Conservation (phyloP, 2,888 invertebrate species). For the Taphrorychus bicolor region DNA sequence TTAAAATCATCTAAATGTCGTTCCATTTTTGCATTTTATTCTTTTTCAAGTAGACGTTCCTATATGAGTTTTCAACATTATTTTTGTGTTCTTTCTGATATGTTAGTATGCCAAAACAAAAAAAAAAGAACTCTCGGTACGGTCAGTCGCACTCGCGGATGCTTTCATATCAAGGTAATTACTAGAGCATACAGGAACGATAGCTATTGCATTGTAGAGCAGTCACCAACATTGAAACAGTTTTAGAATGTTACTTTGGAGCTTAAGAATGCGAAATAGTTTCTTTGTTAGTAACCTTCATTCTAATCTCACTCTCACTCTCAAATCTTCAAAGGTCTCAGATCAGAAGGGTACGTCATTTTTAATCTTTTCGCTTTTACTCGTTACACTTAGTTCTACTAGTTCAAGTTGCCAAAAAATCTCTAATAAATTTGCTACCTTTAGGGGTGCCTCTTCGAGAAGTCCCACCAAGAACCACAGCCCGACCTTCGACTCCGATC, state of each 20-base stretch:
- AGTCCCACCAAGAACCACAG: conserved; percentile 86
- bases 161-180: conserved; percentile 14
- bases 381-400: conserved; percentile 20
- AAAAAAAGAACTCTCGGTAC: conserved; percentile 36
- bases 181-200: conserved; percentile 42
- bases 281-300: conserved; percentile 1
- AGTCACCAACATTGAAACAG: conserved; percentile 41
- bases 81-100: conserved; percentile 42
- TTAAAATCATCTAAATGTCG: conserved; percentile 37
- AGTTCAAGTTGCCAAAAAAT: neutral
- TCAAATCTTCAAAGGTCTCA: conserved; percentile 9
- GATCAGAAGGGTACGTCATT: conserved; percentile 31
- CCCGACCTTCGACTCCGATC: conserved; percentile 84
- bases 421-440: conserved; percentile 42
- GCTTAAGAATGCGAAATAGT: too few relatives aligned
- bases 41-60: conserved; percentile 50
- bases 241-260: too few relatives aligned
- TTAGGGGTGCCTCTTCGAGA: conserved; percentile 81
- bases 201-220: neutral
- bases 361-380: conserved; percentile 52
- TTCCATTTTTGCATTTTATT: conserved; percentile 35
- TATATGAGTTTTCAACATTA: conserved; percentile 51
- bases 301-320: conserved; percentile 33
- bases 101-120: neutral
- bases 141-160: conserved; percentile 34